Conservation (phyloP, 2,113 vertebrate genomes). For the Gulo gulo region DNA sequence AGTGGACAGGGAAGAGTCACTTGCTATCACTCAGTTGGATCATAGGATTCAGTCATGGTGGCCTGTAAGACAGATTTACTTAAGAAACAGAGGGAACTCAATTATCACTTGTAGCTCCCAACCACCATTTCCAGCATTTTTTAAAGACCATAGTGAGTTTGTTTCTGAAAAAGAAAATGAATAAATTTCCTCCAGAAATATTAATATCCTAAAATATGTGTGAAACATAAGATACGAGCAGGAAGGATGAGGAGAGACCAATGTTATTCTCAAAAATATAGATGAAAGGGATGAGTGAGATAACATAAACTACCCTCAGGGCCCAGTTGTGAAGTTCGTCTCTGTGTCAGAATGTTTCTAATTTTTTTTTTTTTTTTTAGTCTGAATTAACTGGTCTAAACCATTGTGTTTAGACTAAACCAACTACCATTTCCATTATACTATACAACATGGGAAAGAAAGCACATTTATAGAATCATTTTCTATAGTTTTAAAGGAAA, state of each 20-base stretch:
- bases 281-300: neutral
- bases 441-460: neutral
- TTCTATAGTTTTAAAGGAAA: neutral
- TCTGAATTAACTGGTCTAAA: neutral
- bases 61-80: neutral
- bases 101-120: neutral
- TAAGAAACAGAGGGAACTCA: neutral
- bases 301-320: neutral
- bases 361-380: neutral
- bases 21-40: neutral
- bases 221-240: neutral
- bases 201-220: neutral
- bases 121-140: neutral
- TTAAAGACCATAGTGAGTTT: neutral
- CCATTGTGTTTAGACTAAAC: rapidly evolving
- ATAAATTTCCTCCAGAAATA: neutral
- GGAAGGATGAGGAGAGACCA: neutral
- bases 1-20: neutral
- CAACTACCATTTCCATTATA: neutral
- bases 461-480: neutral
- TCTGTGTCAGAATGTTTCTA: neutral
- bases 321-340: neutral
- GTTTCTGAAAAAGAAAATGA: neutral
- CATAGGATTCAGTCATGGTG: neutral
- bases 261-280: neutral